phyloP scores from a whole-genome alignment of 2,888 invertebrate genomes.

The Perizoma flavofasciatum region DNA sequence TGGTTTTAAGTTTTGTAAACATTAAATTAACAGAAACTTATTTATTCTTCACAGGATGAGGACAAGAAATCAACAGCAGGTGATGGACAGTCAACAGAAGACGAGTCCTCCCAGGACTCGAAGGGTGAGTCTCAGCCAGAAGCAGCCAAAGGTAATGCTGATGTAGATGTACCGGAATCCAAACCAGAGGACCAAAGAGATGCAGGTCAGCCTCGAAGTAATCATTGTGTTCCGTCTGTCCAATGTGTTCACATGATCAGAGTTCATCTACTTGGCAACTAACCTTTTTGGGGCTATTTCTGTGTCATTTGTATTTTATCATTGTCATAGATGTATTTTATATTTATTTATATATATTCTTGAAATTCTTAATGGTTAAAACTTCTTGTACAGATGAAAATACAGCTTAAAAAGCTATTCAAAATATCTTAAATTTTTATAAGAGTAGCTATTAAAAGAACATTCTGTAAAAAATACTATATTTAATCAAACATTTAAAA shows the following conservation, averaged over 20 bases:
- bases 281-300: conserved; percentile 59
- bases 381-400: background rate
- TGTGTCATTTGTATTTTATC: conserved; percentile 22
- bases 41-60: conserved; percentile 65
- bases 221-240: conserved; percentile 25
- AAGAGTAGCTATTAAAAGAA: no score
- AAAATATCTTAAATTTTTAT: no score
- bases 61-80: conserved; percentile 78
- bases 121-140: conserved; percentile 72
- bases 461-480: no score
- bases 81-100: conserved; percentile 79
- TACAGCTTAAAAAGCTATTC: no score
- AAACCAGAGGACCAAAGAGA: conserved; percentile 47
- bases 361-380: background rate
- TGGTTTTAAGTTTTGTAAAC: no score
- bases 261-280: conserved; percentile 76
- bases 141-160: conserved; percentile 69
- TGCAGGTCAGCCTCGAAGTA: conserved; percentile 59
- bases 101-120: conserved; percentile 81
- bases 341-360: no score
- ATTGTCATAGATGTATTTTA: conserved; percentile 2
- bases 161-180: conserved; percentile 70
- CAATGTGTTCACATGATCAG: conserved; percentile 48
- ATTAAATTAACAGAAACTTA: background rate
- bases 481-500: no score